A percentile compares a stretch with the other conserved stretches of the same genome.
Conservation (phyloP, 2,888 invertebrate genomes). For the Microctonus hyperodae region DNA sequence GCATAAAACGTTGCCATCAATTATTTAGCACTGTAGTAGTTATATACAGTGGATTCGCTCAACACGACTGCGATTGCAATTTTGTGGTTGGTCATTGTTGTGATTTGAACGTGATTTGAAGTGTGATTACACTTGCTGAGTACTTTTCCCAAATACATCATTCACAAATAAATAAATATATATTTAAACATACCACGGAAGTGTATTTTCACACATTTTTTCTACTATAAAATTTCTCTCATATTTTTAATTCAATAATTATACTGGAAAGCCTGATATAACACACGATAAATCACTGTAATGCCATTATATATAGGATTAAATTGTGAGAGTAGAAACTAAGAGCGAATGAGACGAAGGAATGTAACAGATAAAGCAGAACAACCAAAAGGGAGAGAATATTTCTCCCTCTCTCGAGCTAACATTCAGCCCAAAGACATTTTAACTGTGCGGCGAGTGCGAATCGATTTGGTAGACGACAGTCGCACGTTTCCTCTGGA, state of each 20-base stretch:
- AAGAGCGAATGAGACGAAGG: neutral
- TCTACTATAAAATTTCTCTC: too few species aligned
- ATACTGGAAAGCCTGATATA: too few species aligned
- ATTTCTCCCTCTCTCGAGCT: neutral
- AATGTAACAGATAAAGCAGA: neutral
- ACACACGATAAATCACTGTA: too few species aligned
- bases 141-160: too few species aligned
- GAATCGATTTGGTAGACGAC: slow-evolving; percentile 5
- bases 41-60: neutral
- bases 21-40: neutral
- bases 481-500: slow-evolving; percentile 13
- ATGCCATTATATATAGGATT: too few species aligned
- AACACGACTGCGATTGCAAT: neutral
- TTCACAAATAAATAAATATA: too few species aligned
- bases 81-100: neutral
- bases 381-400: neutral
- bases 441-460: slow-evolving; percentile 7
- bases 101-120: neutral
- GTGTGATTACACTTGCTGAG: neutral
- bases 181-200: neutral
- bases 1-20: neutral
- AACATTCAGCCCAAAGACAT: neutral
- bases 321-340: neutral
- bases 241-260: too few species aligned
- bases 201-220: too few species aligned